Conservation (phyloP, 2,113 vertebrate species). For the cat (Felis catus) region F.catus_Fca126_mat1.0 CM031424.1:35431001-35431500, state of each 20-base stretch:
- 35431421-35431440: not conserved
- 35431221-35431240: not conserved
- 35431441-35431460: not conserved
- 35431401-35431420: fast-evolving
- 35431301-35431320: fast-evolving
- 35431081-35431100: conserved; percentile 24
- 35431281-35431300: too few relatives aligned
- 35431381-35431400: not conserved
- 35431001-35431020: not conserved
- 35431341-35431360: not conserved
- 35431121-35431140: conserved; percentile 23
- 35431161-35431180: not conserved
- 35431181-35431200: fast-evolving
- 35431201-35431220: not conserved
- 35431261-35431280: not conserved
- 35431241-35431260: fast-evolving
- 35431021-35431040: not conserved
- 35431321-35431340: not conserved
- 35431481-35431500: not conserved
- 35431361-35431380: not conserved
- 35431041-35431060: not conserved
- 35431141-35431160: not conserved
- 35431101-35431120: conserved; percentile 17
- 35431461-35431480: not conserved
- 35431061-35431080: not conserved